Evolutionary conservation across 2,113 vertebrate species (phyloP).

Genomic region (Melospiza melodia): DNA sequence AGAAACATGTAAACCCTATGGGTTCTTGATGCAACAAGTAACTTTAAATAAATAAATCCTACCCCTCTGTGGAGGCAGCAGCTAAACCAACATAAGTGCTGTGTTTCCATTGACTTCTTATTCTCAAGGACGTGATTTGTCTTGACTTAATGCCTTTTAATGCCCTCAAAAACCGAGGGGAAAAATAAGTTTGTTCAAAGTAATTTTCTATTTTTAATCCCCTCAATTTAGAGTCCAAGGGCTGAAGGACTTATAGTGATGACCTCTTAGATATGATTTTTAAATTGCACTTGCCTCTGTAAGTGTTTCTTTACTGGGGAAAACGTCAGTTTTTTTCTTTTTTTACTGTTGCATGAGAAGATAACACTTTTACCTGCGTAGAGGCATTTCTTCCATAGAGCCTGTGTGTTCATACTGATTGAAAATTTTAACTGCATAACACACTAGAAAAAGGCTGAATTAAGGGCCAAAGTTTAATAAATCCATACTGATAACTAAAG

Average conservation of each 20-base stretch:
- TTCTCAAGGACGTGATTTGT: conserved; percentile 85
- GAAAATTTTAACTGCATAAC: conserved; percentile 77
- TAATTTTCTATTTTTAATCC: conserved; percentile 87
- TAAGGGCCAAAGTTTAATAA: conserved; percentile 81
- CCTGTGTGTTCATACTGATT: conserved; percentile 75
- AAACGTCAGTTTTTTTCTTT: conserved; percentile 65
- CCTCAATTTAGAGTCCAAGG: conserved; percentile 99
- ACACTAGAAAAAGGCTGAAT: conserved; percentile 78
- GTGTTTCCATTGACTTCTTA: conserved; percentile 82
- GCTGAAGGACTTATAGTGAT: conserved; percentile 95
- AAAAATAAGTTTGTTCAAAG: conserved; percentile 82
- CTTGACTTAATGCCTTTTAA: conserved; percentile 81
- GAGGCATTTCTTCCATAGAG: conserved; percentile 81
- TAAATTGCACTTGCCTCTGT: conserved; percentile 99
- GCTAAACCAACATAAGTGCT: conserved; percentile 93
- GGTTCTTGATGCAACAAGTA: conserved; percentile 85
- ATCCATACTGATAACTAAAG: conserved; percentile 79
- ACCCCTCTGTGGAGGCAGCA: conserved; percentile 81
- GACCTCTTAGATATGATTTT: conserved; percentile 92
- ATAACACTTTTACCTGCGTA: conserved; percentile 76
- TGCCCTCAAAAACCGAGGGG: conserved; percentile 86
- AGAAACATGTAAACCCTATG: conserved; percentile 83
- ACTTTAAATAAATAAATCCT: conserved; percentile 90
- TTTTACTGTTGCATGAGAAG: conserved; percentile 80
- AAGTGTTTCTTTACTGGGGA: conserved; percentile 81